phyloP scores from a whole-genome alignment of 2,797 vertebrate species.

The Acipenser ruthenus region DNA sequence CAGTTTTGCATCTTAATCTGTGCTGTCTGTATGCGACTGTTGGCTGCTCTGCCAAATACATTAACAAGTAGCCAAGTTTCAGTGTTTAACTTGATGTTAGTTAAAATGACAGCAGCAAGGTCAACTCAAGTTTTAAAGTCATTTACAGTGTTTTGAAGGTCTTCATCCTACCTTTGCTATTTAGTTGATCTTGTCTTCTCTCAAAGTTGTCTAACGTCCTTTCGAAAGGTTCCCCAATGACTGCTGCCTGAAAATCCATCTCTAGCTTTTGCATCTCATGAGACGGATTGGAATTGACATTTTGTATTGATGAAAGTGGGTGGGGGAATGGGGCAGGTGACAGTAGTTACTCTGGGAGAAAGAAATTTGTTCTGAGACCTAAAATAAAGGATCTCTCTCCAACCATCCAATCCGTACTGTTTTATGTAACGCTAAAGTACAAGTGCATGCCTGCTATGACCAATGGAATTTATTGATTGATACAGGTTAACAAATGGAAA shows the following conservation, averaged over 20 bases:
- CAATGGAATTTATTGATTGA: not conserved
- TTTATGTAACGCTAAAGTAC: not conserved
- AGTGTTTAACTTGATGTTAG: conserved; percentile 3
- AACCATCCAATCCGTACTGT: not conserved
- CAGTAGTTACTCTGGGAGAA: not conserved
- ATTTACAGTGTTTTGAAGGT: conserved; percentile 38
- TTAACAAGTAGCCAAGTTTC: conserved; percentile 7
- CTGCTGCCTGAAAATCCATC: conserved; percentile 10
- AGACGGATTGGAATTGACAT: not conserved
- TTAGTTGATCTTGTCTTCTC: conserved; percentile 43
- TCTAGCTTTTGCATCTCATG: too few species aligned
- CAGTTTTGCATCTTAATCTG: not conserved
- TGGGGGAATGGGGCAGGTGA: conserved; percentile 15
- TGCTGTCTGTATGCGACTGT: not conserved
- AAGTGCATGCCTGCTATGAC: not conserved
- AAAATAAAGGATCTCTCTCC: not conserved
- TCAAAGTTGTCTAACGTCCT: conserved; percentile 18
- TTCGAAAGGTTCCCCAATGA: conserved; percentile 28
- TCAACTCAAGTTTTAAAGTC: conserved; percentile 24
- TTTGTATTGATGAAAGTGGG: conserved; percentile 26
- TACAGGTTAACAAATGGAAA: not conserved
- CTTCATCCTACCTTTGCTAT: conserved; percentile 29
- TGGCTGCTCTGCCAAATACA: conserved; percentile 5
- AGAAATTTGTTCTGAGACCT: not conserved
- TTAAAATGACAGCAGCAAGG: not conserved